Base-by-base conservation (phyloP, 2,113 vertebrate species). In the Xerus inauris region DNA sequence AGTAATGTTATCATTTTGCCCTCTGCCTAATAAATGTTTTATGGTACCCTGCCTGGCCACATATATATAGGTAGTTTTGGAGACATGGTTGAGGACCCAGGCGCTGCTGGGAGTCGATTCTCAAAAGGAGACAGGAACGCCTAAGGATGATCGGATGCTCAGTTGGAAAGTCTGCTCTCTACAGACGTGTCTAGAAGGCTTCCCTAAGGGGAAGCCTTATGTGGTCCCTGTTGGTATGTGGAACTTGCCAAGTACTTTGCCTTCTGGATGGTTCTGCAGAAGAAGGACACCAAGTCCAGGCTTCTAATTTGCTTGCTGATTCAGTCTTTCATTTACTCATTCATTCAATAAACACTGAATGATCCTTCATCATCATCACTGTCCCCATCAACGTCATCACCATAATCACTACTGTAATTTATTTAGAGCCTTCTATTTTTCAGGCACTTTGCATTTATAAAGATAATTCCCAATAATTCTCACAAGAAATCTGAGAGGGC, bases 1-100 rank as follows among this genome's bases (percentile, higher is more conserved):
- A 95, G 91, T 62, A 87, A 94, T 64, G 67, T 64, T 77, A 94
- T 73, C 54, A 92, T 88, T 40, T 94, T 73, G 69, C 14, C 35
- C 72, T 89, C 69, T 42, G 47, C 0, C 0, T 49, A 94, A 88
- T 49, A 62, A 69, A 96, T 5, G 19, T n/a, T 88, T 95, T 65
- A 82, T 49, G 69, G 65, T n/a, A 40, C n/a, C 16, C 47, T 91
- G 87, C 11, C 65, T 72, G 80, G 47, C 1, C 35, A 32, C 30
- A 47, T 1, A 13, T 8, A 30, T 3, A 26, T 0, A 14, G 8
- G 45, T 8, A 51, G 76, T 57, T 75, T 84, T 64, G 26, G 22
- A 83, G n/a, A 93, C 40, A 83, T 2, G 4, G 35, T n/a, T 16
- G 19, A 69, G 57, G 26, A 4, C 24, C 40, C 32, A 57, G 10